Base-by-base conservation (phyloP, 2,113 vertebrate genomes). In the pig (Sus scrofa) region DNA sequence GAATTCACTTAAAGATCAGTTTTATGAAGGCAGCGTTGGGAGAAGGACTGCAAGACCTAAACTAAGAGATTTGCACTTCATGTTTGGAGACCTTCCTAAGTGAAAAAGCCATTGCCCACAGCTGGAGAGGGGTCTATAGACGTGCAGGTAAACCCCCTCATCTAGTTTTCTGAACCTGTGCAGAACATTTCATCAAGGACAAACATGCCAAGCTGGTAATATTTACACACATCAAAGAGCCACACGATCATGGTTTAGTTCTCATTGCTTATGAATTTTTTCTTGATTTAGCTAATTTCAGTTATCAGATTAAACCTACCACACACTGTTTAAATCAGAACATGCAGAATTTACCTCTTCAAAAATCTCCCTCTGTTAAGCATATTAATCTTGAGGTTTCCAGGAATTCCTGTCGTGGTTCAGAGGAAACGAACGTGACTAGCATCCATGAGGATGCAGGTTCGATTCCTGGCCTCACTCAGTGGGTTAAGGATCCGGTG, bases 321-420 rank as follows among this genome's bases (percentile, higher is more conserved):
- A 65, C 13, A 74, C 4, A 26, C n/a, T n/a, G 52, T 44, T 86
- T 62, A 50, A 91, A 62, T 87, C 70, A 77, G 70, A 83, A 63
- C 6, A 30, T 18, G 68, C 73, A 65, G 73, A 71, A 62, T 95
- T 86, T 73, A 89, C 44, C 14, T 13, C 67, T 94, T 96, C 65
- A 75, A 54, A 54, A 95, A 75, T 4, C 63, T 78, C 37, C 11
- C 37, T 88, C 24, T 60, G 24, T 30, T 62, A 90, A 68, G 60
- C 32, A 65, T 32, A 37, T 79, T 68, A 75, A 20, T 83, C n/a
- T n/a, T n/a, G n/a, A n/a, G n/a, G n/a, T n/a, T n/a, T n/a, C n/a
- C n/a, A n/a, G n/a, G n/a, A n/a, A n/a, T n/a, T n/a, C n/a, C n/a
- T n/a, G n/a, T n/a, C n/a, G n/a, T n/a, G n/a, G n/a, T n/a, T n/a